Percentiles rank a stretch among this genome's conserved stretches.
These are phyloP conservation scores for Sebastes schlegelii DNA, from an alignment of 2,113 vertebrate species.

Conservation along the genomic window DNA sequence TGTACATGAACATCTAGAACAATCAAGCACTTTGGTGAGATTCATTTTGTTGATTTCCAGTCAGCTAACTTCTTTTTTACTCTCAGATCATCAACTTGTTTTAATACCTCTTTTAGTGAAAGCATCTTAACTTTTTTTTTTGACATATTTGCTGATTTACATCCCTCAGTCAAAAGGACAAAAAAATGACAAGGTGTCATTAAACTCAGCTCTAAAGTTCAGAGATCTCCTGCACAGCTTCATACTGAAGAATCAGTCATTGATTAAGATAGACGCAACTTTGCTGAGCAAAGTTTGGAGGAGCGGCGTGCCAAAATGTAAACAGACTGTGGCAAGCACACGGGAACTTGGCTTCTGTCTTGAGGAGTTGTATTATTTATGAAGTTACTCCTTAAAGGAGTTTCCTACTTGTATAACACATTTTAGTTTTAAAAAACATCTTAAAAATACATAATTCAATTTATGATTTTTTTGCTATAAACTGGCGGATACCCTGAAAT, in stretches of 20 bases:
- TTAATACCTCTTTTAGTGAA: background rate
- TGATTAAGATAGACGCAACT: too few species aligned
- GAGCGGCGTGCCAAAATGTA: too few species aligned
- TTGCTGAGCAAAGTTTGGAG: too few species aligned
- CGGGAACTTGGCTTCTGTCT: too few species aligned
- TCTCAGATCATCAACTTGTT: background rate
- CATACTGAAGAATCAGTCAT: background rate
- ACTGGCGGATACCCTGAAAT: too few species aligned
- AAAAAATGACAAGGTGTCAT: background rate
- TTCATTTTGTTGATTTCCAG: background rate
- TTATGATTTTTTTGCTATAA: too few species aligned
- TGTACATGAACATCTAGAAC: background rate
- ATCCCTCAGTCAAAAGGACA: background rate
- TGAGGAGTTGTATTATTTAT: too few species aligned
- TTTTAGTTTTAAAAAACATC: too few species aligned
- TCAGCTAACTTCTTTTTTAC: background rate
- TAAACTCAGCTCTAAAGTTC: background rate
- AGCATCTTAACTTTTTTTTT: background rate
- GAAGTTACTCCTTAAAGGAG: too few species aligned
- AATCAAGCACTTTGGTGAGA: background rate
- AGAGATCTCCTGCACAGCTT: background rate
- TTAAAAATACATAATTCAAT: too few species aligned
- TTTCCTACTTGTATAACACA: too few species aligned
- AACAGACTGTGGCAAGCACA: too few species aligned
- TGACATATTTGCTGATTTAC: background rate